phyloP scores from a whole-genome alignment of 2,113 vertebrate species.

The Petaurus breviceps region DNA sequence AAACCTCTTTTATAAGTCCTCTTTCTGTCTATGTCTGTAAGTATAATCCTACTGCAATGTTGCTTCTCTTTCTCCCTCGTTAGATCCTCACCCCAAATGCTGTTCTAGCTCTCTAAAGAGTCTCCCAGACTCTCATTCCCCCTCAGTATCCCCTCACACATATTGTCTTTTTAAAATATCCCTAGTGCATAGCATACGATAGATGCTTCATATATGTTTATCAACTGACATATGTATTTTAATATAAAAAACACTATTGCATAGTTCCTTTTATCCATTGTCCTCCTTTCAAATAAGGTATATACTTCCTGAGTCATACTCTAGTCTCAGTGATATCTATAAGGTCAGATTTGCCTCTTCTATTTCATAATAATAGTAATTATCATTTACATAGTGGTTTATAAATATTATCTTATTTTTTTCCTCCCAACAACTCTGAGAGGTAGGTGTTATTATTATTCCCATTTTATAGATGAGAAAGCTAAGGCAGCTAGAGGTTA shows the following conservation, averaged over 20 bases:
- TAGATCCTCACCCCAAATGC: neutral
- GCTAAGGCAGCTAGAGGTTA: neutral
- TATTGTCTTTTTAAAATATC: neutral
- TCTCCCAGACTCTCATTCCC: neutral
- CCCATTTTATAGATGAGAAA: neutral
- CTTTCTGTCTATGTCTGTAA: neutral
- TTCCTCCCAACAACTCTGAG: neutral
- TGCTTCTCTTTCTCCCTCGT: neutral
- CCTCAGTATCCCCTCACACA: neutral
- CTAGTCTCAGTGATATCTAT: neutral
- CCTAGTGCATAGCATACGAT: neutral
- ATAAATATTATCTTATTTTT: neutral
- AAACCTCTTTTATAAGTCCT: neutral
- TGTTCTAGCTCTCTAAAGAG: no score
- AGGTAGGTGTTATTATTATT: neutral
- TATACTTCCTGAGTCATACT: neutral
- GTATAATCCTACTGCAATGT: neutral
- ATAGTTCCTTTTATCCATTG: neutral
- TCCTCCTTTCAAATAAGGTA: neutral
- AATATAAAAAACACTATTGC: neutral
- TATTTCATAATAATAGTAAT: neutral
- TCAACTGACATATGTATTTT: neutral
- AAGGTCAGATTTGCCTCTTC: neutral
- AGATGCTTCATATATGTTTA: neutral
- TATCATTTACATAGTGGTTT: neutral